phyloP scores from a whole-genome alignment of 2,113 vertebrate genomes.

The Hemicordylus capensis region DNA sequence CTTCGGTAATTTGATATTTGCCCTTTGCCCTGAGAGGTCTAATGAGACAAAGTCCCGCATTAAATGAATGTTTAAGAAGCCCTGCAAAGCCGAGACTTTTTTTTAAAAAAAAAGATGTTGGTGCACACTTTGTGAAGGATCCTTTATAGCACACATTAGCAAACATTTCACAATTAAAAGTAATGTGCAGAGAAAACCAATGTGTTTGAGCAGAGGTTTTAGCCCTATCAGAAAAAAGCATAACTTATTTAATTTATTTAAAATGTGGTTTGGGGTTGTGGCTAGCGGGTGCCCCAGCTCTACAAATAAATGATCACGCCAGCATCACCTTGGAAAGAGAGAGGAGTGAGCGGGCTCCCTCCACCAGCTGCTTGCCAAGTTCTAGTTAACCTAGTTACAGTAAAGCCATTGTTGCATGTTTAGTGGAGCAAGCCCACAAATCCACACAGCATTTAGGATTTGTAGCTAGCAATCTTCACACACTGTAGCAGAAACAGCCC shows the following conservation, averaged over 20 bases:
- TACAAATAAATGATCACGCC: conserved; percentile 56
- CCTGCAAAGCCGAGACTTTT: not conserved
- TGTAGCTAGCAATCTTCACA: conserved; percentile 52
- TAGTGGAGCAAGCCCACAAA: conserved; percentile 61
- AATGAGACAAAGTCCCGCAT: not conserved
- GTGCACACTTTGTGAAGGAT: not conserved
- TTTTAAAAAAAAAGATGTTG: not conserved
- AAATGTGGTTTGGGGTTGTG: conserved; percentile 33
- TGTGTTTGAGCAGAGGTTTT: not conserved
- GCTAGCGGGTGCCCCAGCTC: conserved; percentile 42
- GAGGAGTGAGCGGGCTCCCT: conserved; percentile 9
- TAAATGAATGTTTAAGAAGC: not conserved
- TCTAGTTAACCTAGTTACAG: conserved; percentile 65
- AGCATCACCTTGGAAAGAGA: conserved; percentile 61
- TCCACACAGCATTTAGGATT: conserved; percentile 56
- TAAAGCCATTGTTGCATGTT: conserved; percentile 63
- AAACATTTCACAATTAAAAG: conserved; percentile 16
- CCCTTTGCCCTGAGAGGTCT: not conserved
- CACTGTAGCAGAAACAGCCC: conserved; percentile 53
- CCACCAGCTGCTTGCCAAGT: conserved; percentile 52
- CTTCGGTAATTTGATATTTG: conserved; percentile 6
- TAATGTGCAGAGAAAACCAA: not conserved
- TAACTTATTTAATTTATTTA: not conserved
- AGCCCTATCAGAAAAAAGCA: not conserved
- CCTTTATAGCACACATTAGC: not conserved